Base-by-base conservation (phyloP, 2,113 vertebrate species). In the Neodon shergylaensis region DNA sequence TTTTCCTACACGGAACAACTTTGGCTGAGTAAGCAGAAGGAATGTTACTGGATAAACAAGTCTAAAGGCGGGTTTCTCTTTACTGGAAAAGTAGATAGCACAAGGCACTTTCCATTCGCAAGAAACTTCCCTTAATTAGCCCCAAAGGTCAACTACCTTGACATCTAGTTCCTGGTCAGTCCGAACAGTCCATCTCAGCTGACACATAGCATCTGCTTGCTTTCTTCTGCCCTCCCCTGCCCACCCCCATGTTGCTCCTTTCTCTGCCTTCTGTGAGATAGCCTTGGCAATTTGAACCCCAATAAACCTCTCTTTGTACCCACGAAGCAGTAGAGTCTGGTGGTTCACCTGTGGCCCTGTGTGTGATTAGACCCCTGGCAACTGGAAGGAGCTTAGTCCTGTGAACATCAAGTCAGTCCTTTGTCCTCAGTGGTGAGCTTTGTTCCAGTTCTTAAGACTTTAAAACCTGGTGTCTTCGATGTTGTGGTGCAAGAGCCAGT, bases 351-450 rank as follows among this genome's bases (percentile, higher is more conserved):
- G 99, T 28, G 99, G 99, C 1, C 99, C 99, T 0, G 99, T 99
- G 93, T 99, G 99, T 94, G 98, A 99, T 95, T 99, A 99, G 98
- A 99, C 99, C n/a, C 99, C 99, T 72, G 99, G 99, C 98, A 99
- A 99, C 98, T 99, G 99, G 99, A 99, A 99, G 5, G 99, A 99
- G 98, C 99, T 99, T 0, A 94, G 99, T 1, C 99, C 99, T 0
- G 99, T 98, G 97, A 99, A 99, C 98, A 99, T 99, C 98, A 99
- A 99, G 91, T 99, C 99, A 98, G 99, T 99, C 3, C 96, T 99
- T 77, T 99, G 99, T 97, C 99, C 99, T 2, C 99, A 99, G 54
- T 99, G 99, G 98, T 99, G 99, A 99, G 99, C 97, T 97, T 87
- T 5, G 96, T 98, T 98, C 97, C 52, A 49, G 88, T 17, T 88